Evolutionary conservation across 2,888 invertebrate species (phyloP).

Genomic region (Trileptium ribeirensis): DNA sequence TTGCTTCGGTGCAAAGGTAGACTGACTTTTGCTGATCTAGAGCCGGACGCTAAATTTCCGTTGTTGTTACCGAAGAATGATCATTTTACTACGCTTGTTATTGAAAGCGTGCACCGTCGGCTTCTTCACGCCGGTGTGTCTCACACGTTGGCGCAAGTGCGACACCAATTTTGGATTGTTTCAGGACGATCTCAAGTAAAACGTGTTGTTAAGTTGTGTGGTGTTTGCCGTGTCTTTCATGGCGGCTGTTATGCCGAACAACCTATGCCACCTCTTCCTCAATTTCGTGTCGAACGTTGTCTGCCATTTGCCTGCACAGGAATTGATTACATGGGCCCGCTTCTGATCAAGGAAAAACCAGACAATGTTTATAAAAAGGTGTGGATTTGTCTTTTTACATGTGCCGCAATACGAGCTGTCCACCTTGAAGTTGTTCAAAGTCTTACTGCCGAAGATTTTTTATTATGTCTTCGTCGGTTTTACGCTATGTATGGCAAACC

Average conservation of each 20-base stretch:
- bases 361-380: neutral
- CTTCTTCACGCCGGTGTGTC: neutral
- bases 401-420: slow-evolving; percentile 14
- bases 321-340: slow-evolving; percentile 16
- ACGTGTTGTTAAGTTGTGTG: neutral
- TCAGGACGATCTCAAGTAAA: neutral
- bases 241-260: neutral
- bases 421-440: slow-evolving; percentile 25
- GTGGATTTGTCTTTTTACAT: slow-evolving; percentile 24
- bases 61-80: neutral
- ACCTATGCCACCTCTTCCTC: neutral
- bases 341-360: slow-evolving; percentile 3
- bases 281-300: neutral
- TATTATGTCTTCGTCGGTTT: slow-evolving; percentile 47
- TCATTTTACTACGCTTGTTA: neutral
- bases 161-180: neutral
- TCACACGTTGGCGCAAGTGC: neutral
- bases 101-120: neutral
- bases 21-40: neutral
- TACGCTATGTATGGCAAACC: slow-evolving; percentile 41
- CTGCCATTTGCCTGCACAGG: neutral
- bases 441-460: slow-evolving; percentile 44
- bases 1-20: neutral
- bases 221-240: neutral
- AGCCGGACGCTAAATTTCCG: neutral